phyloP scores from a whole-genome alignment of 2,113 vertebrate species.

The Tetrax tetrax region DNA sequence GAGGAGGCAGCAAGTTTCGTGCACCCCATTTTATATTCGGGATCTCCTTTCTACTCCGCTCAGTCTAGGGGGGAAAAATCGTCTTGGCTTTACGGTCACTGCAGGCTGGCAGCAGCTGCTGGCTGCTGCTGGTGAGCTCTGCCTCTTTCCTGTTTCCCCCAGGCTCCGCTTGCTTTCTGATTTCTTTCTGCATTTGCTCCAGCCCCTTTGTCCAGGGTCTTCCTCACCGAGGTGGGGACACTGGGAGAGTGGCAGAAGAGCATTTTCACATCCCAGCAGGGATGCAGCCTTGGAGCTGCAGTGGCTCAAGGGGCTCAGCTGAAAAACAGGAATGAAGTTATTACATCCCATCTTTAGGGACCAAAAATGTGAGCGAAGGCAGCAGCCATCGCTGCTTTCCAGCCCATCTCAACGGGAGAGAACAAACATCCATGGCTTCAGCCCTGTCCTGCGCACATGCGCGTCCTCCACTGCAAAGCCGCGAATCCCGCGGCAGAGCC shows the following conservation, averaged over 20 bases:
- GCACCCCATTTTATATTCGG: not conserved
- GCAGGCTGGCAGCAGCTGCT: not conserved
- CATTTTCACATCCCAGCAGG: not conserved
- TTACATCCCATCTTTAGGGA: not conserved
- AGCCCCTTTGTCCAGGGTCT: not conserved
- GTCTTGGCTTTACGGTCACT: not conserved
- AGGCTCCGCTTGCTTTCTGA: not conserved
- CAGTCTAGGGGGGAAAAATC: not conserved
- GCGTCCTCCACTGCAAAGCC: not conserved
- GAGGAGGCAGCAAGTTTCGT: not conserved
- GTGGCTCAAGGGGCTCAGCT: not conserved
- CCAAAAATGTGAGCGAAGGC: not conserved
- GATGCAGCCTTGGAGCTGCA: not conserved
- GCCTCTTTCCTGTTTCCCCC: not conserved
- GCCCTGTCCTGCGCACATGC: not conserved
- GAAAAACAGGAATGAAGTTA: not conserved
- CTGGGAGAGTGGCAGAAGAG: not conserved
- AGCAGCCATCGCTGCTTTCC: not conserved
- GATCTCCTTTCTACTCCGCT: not conserved
- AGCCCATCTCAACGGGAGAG: not conserved
- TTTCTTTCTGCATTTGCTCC: not conserved
- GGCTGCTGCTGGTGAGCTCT: not conserved
- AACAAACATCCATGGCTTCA: not conserved
- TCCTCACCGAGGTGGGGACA: not conserved
- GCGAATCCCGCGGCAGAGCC: not conserved